These are phyloP conservation scores for Nesogale talazaci DNA, from an alignment of 2,113 vertebrate genomes.

Conservation along the genomic window DNA sequence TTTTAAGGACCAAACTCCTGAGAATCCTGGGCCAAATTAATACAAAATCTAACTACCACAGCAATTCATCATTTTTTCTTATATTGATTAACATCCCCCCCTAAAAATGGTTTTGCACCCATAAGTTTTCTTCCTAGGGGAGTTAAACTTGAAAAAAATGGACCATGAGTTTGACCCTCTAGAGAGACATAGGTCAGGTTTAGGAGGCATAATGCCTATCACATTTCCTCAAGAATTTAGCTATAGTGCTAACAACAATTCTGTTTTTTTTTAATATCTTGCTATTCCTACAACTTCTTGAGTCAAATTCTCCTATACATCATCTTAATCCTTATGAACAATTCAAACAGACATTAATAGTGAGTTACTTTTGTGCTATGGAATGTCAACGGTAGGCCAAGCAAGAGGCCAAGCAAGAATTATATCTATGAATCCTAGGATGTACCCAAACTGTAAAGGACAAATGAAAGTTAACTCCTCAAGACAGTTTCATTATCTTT, in stretches of 20 bases:
- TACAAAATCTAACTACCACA: too few relatives aligned
- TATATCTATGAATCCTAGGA: not conserved
- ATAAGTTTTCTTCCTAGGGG: not conserved
- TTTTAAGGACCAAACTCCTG: too few relatives aligned
- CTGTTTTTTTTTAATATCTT: not conserved
- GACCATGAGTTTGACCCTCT: not conserved
- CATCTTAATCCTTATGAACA: not conserved
- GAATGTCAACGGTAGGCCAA: not conserved
- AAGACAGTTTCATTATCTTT: not conserved
- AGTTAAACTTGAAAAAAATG: not conserved
- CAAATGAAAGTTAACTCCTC: not conserved
- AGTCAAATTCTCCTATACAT: not conserved
- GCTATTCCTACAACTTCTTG: not conserved
- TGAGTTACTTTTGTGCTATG: not conserved
- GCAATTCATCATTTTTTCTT: not conserved
- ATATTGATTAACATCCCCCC: not conserved
- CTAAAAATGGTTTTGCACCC: not conserved
- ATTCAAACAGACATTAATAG: not conserved
- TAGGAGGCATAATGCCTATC: not conserved
- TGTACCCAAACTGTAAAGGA: not conserved
- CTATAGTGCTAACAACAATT: not conserved
- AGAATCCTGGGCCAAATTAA: too few relatives aligned
- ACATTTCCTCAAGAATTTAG: not conserved
- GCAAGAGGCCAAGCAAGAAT: not conserved
- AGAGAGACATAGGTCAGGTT: not conserved